These are phyloP conservation scores for Oophaga pumilio DNA, from an alignment of 2,113 vertebrate genomes.

Conservation along the genomic window DNA sequence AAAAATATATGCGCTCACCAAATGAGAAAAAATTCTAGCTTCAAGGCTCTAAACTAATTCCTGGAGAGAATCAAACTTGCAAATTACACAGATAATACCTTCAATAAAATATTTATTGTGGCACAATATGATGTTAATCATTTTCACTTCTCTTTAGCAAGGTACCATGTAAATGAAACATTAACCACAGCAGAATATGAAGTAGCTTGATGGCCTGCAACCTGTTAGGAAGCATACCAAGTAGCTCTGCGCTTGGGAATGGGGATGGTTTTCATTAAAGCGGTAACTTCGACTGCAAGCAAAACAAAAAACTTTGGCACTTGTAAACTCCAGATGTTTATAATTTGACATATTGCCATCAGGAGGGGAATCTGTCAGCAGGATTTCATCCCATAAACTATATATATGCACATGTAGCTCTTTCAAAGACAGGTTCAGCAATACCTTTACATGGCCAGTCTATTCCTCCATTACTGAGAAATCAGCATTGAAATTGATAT, in stretches of 20 bases:
- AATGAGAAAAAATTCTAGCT: conserved; percentile 62
- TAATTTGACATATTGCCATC: background rate
- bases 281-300: conserved; percentile 57
- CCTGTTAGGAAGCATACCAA: conserved; percentile 66
- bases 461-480: no score
- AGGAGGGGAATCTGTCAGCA: background rate
- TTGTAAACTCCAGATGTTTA: conserved; percentile 31
- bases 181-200: conserved; percentile 69
- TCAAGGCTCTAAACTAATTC: conserved; percentile 62
- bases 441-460: no score
- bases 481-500: no score
- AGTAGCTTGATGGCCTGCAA: conserved; percentile 63
- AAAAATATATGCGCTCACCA: conserved; percentile 65
- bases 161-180: conserved; percentile 72
- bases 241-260: conserved; percentile 61
- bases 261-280: conserved; percentile 66
- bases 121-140: conserved; percentile 66
- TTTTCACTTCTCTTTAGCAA: conserved; percentile 67
- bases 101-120: conserved; percentile 73
- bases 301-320: background rate
- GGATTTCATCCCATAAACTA: no score
- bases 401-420: no score
- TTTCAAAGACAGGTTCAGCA: no score
- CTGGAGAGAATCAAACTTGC: conserved; percentile 66
- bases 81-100: conserved; percentile 68